These are phyloP conservation scores for Eupithecia dodoneata DNA, from an alignment of 2,888 invertebrate genomes.

Conservation along the genomic window DNA sequence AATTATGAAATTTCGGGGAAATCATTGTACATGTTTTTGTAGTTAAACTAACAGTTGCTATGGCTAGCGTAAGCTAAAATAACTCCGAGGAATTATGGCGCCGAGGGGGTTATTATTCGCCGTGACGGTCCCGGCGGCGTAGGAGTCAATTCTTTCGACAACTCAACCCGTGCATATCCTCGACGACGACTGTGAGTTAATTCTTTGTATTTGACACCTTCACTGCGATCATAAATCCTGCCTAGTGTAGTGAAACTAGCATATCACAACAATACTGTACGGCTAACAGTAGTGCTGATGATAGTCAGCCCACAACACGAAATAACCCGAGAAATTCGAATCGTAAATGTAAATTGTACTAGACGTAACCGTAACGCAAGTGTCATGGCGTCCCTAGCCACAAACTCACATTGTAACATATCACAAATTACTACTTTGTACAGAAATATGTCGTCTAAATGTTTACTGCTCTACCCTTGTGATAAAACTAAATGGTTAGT, in stretches of 20 bases:
- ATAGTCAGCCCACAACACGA: slow-evolving; percentile 10
- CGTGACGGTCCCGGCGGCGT: too few relatives aligned
- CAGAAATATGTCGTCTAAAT: slow-evolving; percentile 48
- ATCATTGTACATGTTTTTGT: not conserved
- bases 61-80: not conserved
- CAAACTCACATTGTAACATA: slow-evolving; percentile 45
- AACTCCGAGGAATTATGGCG: too few relatives aligned
- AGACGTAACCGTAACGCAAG: slow-evolving; percentile 12
- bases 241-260: too few relatives aligned
- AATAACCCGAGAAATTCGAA: slow-evolving; percentile 21
- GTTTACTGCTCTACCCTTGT: slow-evolving; percentile 45
- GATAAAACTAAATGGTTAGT: slow-evolving; percentile 48
- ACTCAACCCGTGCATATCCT: too few relatives aligned
- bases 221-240: too few relatives aligned
- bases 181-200: too few relatives aligned
- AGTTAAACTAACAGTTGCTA: not conserved
- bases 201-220: too few relatives aligned
- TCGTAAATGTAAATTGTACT: slow-evolving; percentile 20
- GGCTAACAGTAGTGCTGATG: too few relatives aligned
- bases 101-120: too few relatives aligned
- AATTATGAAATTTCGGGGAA: not conserved
- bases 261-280: too few relatives aligned
- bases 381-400: slow-evolving; percentile 32
- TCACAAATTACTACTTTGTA: slow-evolving; percentile 53
- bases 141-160: too few relatives aligned